Conservation (phyloP, 2,113 vertebrate genomes). For the Varanus komodoensis region DNA sequence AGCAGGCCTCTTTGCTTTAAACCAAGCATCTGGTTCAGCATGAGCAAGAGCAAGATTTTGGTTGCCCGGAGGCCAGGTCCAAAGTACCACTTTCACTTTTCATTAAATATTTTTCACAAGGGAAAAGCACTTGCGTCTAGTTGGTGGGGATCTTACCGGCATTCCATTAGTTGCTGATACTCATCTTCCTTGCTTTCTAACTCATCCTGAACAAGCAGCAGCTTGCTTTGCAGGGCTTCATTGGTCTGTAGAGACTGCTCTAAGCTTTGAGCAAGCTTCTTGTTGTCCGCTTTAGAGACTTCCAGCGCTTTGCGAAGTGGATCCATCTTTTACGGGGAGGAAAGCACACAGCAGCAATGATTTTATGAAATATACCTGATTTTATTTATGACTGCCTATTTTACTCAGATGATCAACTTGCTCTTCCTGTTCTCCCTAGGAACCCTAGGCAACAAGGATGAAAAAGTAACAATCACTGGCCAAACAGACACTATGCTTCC, state of each 20-base stretch:
- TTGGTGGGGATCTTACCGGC: slow-evolving; percentile 61
- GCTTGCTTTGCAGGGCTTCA: slow-evolving; percentile 63
- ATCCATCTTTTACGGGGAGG: slow-evolving; percentile 52
- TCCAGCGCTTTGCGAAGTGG: slow-evolving; percentile 72
- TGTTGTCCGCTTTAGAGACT: slow-evolving; percentile 70
- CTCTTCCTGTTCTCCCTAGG: background rate
- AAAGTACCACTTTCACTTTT: background rate
- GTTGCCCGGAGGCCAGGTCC: background rate
- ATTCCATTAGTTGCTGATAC: slow-evolving; percentile 59
- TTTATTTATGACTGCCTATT: background rate
- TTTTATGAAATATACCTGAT: background rate
- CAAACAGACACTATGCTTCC: background rate
- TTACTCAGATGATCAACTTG: background rate
- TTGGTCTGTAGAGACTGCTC: slow-evolving; percentile 73
- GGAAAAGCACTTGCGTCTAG: background rate
- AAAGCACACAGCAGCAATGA: background rate
- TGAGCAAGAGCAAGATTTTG: background rate
- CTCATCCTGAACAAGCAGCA: slow-evolving; percentile 63
- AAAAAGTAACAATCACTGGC: background rate
- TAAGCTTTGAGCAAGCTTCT: slow-evolving; percentile 69
- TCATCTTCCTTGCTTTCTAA: slow-evolving; percentile 69
- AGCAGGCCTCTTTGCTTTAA: too few relatives aligned
- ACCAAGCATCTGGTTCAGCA: background rate
- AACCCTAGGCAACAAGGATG: background rate
- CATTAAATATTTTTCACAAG: background rate